Evolutionary conservation across 2,888 invertebrate genomes (phyloP), one percentile per base, ranked within the genome.

Genomic region (Eumacrocentrus americanus): DNA sequence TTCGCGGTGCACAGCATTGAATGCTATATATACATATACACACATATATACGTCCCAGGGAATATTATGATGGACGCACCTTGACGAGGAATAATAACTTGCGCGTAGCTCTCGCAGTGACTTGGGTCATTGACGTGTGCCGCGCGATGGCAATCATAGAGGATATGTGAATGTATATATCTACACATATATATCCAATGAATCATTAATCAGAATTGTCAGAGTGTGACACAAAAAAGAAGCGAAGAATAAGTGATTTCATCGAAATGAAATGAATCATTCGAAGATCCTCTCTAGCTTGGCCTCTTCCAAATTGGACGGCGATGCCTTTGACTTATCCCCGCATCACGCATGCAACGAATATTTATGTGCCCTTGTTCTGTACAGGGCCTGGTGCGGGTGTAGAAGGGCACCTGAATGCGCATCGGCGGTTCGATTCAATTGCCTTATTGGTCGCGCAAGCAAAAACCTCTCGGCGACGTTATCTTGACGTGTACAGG

Each of bases 381-480:
- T 34, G 54, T 25, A 25, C 25, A 23, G 16, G 23, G 23, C 14
- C 37, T 25, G 25, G 12, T n/a, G n/a, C n/a, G 20, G 20, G 20
- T 44, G 11, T 16, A 20, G 20, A n/a, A 14, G 25, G 11, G 14
- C 25, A 9, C 14, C n/a, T n/a, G n/a, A n/a, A n/a, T n/a, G 4
- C 20, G 40, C 7, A 16, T 29, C 18, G 18, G 16, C 9, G 16
- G 35, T 40, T 50, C 61, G 63, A 67, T 70, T 68, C 67, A 67
- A 70, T 67, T 62, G 63, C 68, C 70, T 66, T 70, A 69, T 69
- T 66, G 65, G 67, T 61, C 60, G 55, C 46, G 40, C 38, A 48
- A 54, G 16, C 12, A 37, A 12, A 42, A 40, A 25, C 11, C 44
- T 25, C 46, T 18, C 37, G 48, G 50, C 57, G 62, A 58, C 62